phyloP scores from a whole-genome alignment of 2,797 vertebrate genomes.

The Sebastes vulpes region DNA sequence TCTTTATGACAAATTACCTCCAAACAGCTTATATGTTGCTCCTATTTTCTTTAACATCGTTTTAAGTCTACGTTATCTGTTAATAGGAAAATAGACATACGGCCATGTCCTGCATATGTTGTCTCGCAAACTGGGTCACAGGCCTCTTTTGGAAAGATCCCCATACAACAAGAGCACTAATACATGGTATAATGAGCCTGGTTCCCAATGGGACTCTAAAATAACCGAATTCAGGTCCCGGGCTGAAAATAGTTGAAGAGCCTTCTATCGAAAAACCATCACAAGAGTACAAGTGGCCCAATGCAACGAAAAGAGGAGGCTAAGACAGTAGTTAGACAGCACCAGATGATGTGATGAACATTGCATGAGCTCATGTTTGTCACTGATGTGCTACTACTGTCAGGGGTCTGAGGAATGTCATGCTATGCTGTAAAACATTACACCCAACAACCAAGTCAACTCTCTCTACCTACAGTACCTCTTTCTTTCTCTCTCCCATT shows the following conservation, averaged over 20 bases:
- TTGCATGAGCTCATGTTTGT: conserved; percentile 63
- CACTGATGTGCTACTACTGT: conserved; percentile 66
- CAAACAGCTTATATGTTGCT: background rate
- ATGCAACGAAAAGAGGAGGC: background rate
- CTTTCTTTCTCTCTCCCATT: background rate
- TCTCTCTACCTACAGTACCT: background rate
- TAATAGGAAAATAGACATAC: conserved; percentile 1
- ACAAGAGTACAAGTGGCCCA: conserved; percentile 46
- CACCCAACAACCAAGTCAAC: conserved; percentile 62
- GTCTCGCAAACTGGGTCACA: conserved; percentile 66
- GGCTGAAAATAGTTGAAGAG: conserved; percentile 68
- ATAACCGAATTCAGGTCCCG: conserved; percentile 66
- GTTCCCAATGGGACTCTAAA: conserved; percentile 62
- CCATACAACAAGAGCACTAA: conserved; percentile 55
- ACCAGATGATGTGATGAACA: conserved; percentile 1
- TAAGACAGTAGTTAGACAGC: background rate
- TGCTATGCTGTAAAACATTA: conserved; percentile 75
- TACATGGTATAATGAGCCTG: conserved; percentile 65
- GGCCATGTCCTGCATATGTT: conserved; percentile 11
- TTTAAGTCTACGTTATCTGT: background rate
- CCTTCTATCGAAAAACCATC: conserved; percentile 43
- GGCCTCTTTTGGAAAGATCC: conserved; percentile 56
- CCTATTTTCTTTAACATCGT: background rate
- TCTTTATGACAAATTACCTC: no score
- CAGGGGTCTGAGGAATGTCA: conserved; percentile 76